A percentile compares a stretch with the other conserved stretches of the same genome.
These are phyloP conservation scores for Trichacis sp. DNA, from an alignment of 2,888 invertebrate species.

Conservation along the genomic window DNA sequence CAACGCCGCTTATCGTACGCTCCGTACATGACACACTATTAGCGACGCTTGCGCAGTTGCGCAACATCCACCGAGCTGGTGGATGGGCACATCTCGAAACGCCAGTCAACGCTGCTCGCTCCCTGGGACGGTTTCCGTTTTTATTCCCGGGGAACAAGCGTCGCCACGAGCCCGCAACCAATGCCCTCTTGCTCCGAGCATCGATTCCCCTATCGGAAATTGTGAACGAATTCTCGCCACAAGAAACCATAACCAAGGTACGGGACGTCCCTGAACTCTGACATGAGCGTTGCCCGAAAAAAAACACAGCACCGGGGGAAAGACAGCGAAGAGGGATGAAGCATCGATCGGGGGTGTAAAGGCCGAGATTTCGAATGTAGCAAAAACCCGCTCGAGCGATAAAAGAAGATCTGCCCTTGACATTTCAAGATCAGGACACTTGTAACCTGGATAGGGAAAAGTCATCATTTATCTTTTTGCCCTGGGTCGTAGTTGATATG, in stretches of 20 bases:
- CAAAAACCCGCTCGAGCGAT: too few relatives aligned
- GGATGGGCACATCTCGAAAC: constrained; percentile 21
- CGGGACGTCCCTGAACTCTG: background rate
- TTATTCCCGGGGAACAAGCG: background rate
- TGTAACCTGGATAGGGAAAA: background rate
- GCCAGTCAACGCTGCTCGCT: constrained; percentile 31
- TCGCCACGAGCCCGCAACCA: too few relatives aligned
- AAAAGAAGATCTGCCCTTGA: background rate
- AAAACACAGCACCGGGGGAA: background rate
- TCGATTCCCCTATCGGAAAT: too few relatives aligned
- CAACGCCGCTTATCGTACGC: constrained; percentile 31
- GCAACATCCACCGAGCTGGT: constrained; percentile 13
- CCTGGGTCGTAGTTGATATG: too few relatives aligned
- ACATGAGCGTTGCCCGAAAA: background rate
- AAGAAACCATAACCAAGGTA: too few relatives aligned
- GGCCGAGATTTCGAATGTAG: too few relatives aligned
- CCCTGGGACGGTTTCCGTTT: constrained; percentile 8
- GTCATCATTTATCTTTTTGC: background rate
- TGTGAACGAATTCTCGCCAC: too few relatives aligned
- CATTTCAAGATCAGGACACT: background rate
- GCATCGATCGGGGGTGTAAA: background rate
- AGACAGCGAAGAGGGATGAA: background rate
- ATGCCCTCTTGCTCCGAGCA: too few relatives aligned
- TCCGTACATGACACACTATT: constrained; percentile 34
- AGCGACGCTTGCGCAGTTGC: constrained; percentile 60